Conservation (phyloP, 2,113 vertebrate species). For the Guaruba guarouba region DNA sequence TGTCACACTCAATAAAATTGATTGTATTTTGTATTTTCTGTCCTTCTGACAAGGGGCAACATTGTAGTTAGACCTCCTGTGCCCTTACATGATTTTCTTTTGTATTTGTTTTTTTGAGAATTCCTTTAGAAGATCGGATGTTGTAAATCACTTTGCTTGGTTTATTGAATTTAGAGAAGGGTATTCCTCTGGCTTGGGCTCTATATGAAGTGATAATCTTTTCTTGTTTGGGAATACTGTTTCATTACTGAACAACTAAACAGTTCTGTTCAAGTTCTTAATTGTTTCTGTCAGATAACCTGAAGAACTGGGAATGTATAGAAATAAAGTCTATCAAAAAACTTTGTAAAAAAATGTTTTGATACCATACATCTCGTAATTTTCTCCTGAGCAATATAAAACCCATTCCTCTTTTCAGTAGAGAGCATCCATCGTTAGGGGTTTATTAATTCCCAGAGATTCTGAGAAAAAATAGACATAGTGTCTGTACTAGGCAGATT, state of each 20-base stretch:
- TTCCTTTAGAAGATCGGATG: slow-evolving; percentile 2
- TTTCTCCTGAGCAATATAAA: background rate
- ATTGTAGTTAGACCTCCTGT: background rate
- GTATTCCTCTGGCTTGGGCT: background rate
- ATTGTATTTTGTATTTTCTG: background rate
- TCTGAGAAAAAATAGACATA: background rate
- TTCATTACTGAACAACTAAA: background rate
- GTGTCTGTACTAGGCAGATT: background rate
- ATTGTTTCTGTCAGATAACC: background rate
- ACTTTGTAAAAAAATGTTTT: background rate
- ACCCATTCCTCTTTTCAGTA: background rate
- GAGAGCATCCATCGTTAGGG: background rate
- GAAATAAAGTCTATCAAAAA: background rate
- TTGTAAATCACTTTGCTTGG: background rate
- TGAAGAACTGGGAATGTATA: background rate
- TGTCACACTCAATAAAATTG: background rate
- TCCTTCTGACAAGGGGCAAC: background rate
- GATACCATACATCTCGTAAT: background rate
- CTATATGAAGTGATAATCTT: background rate
- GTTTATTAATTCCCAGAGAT: background rate
- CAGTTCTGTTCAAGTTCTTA: background rate
- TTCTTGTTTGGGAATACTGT: background rate
- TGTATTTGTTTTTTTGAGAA: background rate
- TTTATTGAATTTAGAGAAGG: slow-evolving; percentile 35
- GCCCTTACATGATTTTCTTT: background rate